Evolutionary conservation across 2,797 vertebrate species (phyloP).

Genomic region (Intellagama lesueurii): DNA sequence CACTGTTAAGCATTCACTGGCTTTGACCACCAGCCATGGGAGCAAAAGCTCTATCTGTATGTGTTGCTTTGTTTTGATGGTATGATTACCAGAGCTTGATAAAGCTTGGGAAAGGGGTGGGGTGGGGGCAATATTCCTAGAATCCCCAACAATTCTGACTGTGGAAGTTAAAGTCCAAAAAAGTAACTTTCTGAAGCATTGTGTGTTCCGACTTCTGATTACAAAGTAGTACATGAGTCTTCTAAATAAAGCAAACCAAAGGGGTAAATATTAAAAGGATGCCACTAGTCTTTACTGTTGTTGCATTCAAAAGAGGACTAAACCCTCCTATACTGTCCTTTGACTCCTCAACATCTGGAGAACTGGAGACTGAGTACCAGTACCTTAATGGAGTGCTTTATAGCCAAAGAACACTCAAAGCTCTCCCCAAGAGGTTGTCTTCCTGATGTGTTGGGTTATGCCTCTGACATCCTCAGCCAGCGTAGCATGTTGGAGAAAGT

Average conservation of each 20-base stretch:
- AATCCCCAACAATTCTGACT: too few relatives aligned
- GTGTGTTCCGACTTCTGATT: neutral
- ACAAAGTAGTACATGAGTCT: neutral
- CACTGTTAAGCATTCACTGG: too few relatives aligned
- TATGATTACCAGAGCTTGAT: too few relatives aligned
- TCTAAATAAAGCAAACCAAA: neutral
- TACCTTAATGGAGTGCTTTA: neutral
- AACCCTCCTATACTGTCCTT: neutral
- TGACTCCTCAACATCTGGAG: neutral
- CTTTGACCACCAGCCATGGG: too few relatives aligned
- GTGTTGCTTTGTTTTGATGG: too few relatives aligned
- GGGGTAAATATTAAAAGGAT: neutral
- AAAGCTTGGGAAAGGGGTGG: too few relatives aligned
- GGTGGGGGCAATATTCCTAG: too few relatives aligned
- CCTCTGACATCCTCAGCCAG: neutral
- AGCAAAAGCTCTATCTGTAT: too few relatives aligned
- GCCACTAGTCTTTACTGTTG: neutral
- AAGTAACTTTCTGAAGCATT: neutral
- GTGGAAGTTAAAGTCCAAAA: too few relatives aligned
- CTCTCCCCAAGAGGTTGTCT: neutral
- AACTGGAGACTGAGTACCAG: neutral
- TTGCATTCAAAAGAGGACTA: neutral
- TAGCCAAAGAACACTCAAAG: neutral
- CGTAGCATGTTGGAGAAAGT: neutral
- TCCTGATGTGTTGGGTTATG: neutral